Evolutionary conservation across 2,888 invertebrate genomes (phyloP), one percentile per base, ranked within the genome.

Genomic region (Oligia latruncula): DNA sequence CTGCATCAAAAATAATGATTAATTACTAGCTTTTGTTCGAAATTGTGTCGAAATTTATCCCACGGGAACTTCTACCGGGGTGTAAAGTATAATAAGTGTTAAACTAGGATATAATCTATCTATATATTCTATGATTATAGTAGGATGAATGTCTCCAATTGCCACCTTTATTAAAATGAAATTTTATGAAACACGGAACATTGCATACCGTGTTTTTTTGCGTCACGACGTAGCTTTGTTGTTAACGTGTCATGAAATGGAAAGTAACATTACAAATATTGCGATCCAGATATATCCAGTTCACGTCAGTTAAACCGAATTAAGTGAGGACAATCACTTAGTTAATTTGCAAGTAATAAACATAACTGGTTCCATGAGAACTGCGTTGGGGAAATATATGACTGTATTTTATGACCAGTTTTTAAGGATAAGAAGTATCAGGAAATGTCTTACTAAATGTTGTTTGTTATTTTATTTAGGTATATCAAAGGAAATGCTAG

Each of bases 221-320:
- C 81, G 70, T 65, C 78, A 81, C 55, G 35, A n/a, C 17, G 23
- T 46, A 29, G 55, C 15, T 43, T 72, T 81, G 65, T 29, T 29
- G 29, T 29, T 29, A 1, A 29, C 29, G 29, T 83, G 46, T 60
- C 67, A 43, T 66, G 68, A 79, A 89, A 83, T 89, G 29, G 87
- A 87, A 87, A 88, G 87, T 83, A 80, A 83, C n/a, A n/a, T 82
- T 74, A 81, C 72, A 82, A 85, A 82, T 81, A 82, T 77, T 35
- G 40, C 17, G 4, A 79, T 72, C 82, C 76, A 72, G 68, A 82
- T 58, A 40, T 73, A 83, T 71, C 83, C 78, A 81, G 88, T 87
- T 82, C 11, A 15, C 35, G 74, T 71, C 40, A 70, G 74, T 73
- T 64, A n/a, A 74, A 77, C 23, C 17, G 62, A 70, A 71, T 65